phyloP scores from a whole-genome alignment of 2,888 invertebrate species.

The Phorcus lineatus region DNA sequence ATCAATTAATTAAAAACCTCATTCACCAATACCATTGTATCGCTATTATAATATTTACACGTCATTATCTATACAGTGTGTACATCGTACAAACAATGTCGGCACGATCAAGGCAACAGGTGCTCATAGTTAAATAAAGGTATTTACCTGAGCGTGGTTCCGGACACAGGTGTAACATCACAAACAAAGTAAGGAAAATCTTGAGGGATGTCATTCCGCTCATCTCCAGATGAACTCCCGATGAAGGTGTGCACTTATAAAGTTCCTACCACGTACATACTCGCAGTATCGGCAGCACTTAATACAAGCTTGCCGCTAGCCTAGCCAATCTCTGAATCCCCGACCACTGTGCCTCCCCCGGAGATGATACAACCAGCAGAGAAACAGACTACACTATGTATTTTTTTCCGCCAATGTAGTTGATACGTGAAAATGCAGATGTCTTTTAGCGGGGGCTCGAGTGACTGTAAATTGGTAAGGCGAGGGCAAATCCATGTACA shows the following conservation, averaged over 20 bases:
- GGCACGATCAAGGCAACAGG: constrained; percentile 4
- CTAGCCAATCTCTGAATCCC: too few species aligned
- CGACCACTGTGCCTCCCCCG: too few species aligned
- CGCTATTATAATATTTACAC: too few species aligned
- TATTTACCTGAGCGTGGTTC: neutral
- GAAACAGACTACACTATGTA: neutral
- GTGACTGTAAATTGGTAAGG: neutral
- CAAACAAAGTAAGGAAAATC: neutral
- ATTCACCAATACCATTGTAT: too few species aligned
- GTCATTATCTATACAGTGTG: too few species aligned
- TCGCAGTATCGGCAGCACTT: too few species aligned
- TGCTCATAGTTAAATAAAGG: neutral
- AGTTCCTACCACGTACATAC: too few species aligned
- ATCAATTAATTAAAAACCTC: too few species aligned
- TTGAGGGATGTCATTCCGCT: neutral
- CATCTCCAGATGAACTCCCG: too few species aligned
- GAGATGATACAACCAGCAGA: neutral
- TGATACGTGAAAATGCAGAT: neutral
- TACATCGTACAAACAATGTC: neutral
- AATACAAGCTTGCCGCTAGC: too few species aligned
- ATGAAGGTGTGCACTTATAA: too few species aligned
- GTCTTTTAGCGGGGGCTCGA: constrained; percentile 1
- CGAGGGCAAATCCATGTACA: neutral
- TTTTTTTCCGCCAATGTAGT: constrained; percentile 3
- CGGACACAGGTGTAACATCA: constrained; percentile 1